Conservation (phyloP, 2,888 invertebrate species). For the Melieria picta region DNA sequence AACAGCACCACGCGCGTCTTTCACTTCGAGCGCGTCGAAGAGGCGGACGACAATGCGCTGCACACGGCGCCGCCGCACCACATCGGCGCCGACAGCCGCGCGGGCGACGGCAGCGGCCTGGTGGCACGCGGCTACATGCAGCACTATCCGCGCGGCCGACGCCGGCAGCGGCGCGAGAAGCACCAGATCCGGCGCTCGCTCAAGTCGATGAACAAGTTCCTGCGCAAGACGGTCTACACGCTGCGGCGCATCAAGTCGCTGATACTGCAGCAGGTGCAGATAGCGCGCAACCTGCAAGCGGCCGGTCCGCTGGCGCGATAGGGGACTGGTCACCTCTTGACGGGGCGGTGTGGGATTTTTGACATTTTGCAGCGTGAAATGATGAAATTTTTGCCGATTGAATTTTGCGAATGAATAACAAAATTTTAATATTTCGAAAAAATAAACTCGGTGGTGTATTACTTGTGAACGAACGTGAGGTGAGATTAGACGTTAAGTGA, state of each 20-base stretch:
- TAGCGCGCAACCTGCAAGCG: slow-evolving; percentile 2
- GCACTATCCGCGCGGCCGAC: neutral
- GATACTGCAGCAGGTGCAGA: slow-evolving; percentile 31
- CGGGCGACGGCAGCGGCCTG: neutral
- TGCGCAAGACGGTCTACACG: slow-evolving; percentile 27
- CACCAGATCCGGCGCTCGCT: slow-evolving; percentile 29
- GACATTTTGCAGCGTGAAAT: no score
- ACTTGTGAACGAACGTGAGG: no score
- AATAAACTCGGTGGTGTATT: no score
- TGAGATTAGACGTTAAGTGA: no score
- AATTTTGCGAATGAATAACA: no score
- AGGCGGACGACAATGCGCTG: neutral
- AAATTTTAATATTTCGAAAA: no score
- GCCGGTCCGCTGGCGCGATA: neutral
- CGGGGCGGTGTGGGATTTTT: no score
- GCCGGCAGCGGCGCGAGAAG: neutral
- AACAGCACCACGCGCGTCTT: neutral
- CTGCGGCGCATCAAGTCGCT: slow-evolving; percentile 33
- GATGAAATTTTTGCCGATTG: no score
- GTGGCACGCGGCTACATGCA: neutral
- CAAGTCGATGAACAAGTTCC: slow-evolving; percentile 30
- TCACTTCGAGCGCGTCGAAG: slow-evolving; percentile 5
- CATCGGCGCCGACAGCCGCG: neutral
- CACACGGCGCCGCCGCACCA: neutral
- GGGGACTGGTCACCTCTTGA: no score